Conservation (phyloP, 2,797 vertebrate genomes). For the Scomberomorus guttatus region DNA sequence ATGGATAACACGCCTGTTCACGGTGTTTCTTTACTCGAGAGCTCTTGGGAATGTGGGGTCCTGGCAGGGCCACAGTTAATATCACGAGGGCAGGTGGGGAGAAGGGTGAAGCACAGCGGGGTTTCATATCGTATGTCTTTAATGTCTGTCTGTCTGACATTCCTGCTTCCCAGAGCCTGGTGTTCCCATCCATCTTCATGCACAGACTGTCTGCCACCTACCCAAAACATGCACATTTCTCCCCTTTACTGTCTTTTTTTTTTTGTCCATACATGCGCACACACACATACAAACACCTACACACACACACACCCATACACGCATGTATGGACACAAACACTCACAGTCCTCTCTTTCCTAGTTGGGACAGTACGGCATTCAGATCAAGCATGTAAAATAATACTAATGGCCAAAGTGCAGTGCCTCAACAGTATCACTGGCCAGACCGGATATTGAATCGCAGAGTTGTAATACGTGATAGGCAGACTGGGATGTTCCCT, state of each 20-base stretch:
- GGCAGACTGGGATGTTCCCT: slow-evolving; percentile 50
- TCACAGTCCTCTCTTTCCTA: slow-evolving; percentile 1
- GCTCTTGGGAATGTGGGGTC: slow-evolving; percentile 59
- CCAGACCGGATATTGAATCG: slow-evolving; percentile 59
- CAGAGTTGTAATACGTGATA: slow-evolving; percentile 59
- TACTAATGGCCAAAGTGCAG: slow-evolving; percentile 39
- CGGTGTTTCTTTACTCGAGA: slow-evolving; percentile 51
- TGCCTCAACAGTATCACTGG: slow-evolving; percentile 49
- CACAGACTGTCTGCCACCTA: slow-evolving; percentile 41
- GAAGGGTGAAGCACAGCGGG: slow-evolving; percentile 46
- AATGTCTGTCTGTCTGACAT: slow-evolving; percentile 65
- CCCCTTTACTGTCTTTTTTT: neutral
- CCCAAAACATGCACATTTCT: slow-evolving; percentile 29
- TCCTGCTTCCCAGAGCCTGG: slow-evolving; percentile 54
- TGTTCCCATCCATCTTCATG: slow-evolving; percentile 54
- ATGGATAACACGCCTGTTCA: slow-evolving; percentile 30
- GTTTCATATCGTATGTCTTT: slow-evolving; percentile 66
- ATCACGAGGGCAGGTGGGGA: slow-evolving; percentile 54
- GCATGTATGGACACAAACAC: neutral
- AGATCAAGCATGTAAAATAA: slow-evolving; percentile 49
- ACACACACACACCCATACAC: neutral
- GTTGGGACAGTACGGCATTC: slow-evolving; percentile 24
- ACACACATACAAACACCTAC: too few species aligned
- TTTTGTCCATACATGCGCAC: neutral
- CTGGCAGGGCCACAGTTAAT: slow-evolving; percentile 49